Base-by-base conservation (phyloP, 2,113 vertebrate genomes). In the Sprattus sprattus region DNA sequence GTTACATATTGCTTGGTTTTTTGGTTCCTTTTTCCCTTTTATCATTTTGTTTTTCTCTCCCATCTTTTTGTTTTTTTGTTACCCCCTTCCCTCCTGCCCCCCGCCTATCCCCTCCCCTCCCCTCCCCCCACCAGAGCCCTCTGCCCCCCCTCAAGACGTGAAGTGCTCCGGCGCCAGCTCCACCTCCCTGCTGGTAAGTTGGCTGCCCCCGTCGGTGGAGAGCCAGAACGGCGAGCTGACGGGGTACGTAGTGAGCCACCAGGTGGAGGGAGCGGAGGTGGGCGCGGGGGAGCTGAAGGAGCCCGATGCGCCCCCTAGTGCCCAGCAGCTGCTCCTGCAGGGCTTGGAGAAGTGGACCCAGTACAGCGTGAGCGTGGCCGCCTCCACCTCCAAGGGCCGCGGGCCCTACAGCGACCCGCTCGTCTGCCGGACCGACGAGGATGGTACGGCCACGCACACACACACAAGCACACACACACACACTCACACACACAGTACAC, bases 141-240 rank as follows among this genome's bases (percentile, higher is more conserved):
- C 98, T 86, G 97, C 97, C 95, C 97, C 98, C 95, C 98, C 98
- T 96, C 97, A 97, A 97, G 97, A 98, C 87, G 95, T 98, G 96
- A 97, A 97, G 94, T 99, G 98, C 92, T 95, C 96, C 96, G 97
- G 96, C 96, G 94, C 96, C 92, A 97, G 96, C 94, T 99, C 98
- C 94, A 99, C 98, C 90, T 95, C 95, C 95, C 96, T 99, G 96
- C 95, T 97, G 97, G 98, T 99, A 99, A 98, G 97, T 99, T 99
- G 98, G 98, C 96, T 89, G 92, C 96, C 98, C 89, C 98, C 97
- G 47, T 96, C 97, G 84, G 92, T 95, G 87, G 95, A 96, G 88
- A 97, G 96, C 95, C 98, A 98, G 92, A 99, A 99, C 82, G 98
- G 98, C 87, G 93, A 92, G 95, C 96, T 99, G 96, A 96, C 93